phyloP scores from a whole-genome alignment of 1,140 invertebrate species.

The Acromyrmex echinatior region DNA sequence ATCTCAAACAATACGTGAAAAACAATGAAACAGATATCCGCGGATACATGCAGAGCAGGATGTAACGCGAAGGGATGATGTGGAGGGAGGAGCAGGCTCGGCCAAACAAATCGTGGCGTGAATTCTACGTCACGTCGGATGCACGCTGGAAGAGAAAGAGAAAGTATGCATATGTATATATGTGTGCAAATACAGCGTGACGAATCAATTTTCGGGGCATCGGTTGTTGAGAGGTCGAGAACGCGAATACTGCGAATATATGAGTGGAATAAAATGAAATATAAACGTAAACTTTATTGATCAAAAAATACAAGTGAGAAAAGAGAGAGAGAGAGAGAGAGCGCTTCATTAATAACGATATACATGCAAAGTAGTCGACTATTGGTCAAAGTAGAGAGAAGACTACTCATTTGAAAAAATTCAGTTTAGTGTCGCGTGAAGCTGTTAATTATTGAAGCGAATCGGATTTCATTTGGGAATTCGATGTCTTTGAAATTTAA shows the following conservation, averaged over 20 bases:
- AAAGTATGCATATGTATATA: not conserved
- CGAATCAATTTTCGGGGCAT: conserved; percentile 62
- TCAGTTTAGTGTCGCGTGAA: not conserved
- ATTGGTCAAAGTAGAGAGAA: conserved; percentile 14
- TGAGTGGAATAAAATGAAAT: conserved; percentile 60
- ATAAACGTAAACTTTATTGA: conserved; percentile 63
- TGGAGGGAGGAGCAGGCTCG: conserved; percentile 35
- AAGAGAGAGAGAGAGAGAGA: not conserved
- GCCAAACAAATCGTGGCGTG: conserved; percentile 62
- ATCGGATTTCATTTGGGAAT: conserved; percentile 30
- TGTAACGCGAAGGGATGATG: conserved; percentile 50
- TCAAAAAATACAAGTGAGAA: conserved; percentile 44
- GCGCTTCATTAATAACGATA: conserved; percentile 29
- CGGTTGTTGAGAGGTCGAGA: conserved; percentile 61
- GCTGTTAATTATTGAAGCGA: conserved; percentile 45
- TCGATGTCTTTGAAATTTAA: conserved; percentile 52
- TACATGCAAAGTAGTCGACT: conserved; percentile 1
- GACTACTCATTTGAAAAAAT: conserved; percentile 37
- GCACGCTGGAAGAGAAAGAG: not conserved
- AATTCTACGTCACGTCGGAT: conserved; percentile 56
- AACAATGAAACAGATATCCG: conserved; percentile 69
- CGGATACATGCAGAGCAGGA: conserved; percentile 52
- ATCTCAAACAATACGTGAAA: conserved; percentile 68
- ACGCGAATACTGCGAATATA: conserved; percentile 38
- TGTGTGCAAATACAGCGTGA: conserved; percentile 49